Evolutionary conservation across 1,140 invertebrate species (phyloP), one percentile per base, ranked within the genome.

Genomic region (Subanguina moxae): DNA sequence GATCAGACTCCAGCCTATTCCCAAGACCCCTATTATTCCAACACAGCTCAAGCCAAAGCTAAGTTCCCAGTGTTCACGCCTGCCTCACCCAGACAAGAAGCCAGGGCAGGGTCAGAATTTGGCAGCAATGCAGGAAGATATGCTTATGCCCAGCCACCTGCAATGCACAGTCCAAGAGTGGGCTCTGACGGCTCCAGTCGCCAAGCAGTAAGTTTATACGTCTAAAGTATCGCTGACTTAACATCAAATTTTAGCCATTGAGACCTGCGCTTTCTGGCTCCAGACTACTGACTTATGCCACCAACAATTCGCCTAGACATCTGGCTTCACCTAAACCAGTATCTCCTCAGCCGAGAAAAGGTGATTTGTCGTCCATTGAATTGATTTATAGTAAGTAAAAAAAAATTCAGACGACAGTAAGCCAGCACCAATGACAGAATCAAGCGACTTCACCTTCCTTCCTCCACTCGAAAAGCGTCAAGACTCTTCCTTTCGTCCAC

Each of bases 401-500:
- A n/a, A n/a, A 38, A 52, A 52, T 7, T 52, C 17, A 21, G 48
- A 19, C 3, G 48, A 52, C 23, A 25, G 48, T 15, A 52, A 52
- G 15, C n/a, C 58, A 25, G 58, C 62, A 58, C 57, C 62, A 30
- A 76, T 81, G 74, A 75, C 65, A n/a, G 79, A 81, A 17, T 80
- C 77, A 1, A 62, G 61, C 21, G 79, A 81, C 19, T 81, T 82
- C 61, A 81, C 80, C 9, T 81, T 81, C 58, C 64, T 81, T 1
- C 79, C 79, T 19, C 79, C 79, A 13, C 70, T 80, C 13, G 52
- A 71, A 9, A 30, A 72, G 42, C 45, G 56, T 45, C 21, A 72
- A 32, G 48, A 52, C 23, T 52, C 48, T 8, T 19, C 48, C 17
- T 52, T 15, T 8, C 48, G 48, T 8, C 48, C 3, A 8, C 48